Conservation (phyloP, 2,113 vertebrate species). For the Thinocorus orbignyianus region DNA sequence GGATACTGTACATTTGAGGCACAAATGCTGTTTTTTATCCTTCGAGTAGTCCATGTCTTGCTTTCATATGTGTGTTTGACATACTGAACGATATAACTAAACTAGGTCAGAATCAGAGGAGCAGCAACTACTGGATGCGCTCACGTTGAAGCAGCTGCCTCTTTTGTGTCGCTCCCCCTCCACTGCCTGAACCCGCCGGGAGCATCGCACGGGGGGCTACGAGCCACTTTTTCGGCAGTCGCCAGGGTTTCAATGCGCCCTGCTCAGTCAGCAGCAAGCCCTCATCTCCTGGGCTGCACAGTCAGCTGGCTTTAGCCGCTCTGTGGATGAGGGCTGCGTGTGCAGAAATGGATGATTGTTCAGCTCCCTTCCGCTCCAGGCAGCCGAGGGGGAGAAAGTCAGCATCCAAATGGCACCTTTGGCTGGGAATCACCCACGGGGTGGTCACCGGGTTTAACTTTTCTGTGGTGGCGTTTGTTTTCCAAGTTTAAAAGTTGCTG, state of each 20-base stretch:
- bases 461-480: background rate
- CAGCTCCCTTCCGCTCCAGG: background rate
- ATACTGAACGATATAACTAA: background rate
- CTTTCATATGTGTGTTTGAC: background rate
- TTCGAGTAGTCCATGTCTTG: background rate
- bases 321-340: conserved; percentile 29
- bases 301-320: conserved; percentile 15
- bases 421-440: background rate
- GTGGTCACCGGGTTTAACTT: background rate
- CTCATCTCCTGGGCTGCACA: background rate
- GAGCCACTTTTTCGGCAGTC: background rate
- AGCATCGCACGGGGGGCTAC: background rate
- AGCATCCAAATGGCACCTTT: background rate
- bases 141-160: background rate
- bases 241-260: background rate
- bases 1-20: background rate
- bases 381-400: background rate
- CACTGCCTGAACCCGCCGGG: background rate
- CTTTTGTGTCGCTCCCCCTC: background rate
- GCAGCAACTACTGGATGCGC: background rate
- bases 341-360: conserved; percentile 51
- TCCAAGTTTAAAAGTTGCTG: background rate
- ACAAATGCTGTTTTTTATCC: background rate
- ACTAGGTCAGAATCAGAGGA: background rate
- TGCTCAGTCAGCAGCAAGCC: conserved; percentile 59